Base-by-base conservation (phyloP, 2,888 invertebrate species). In the Epicampocera succincta region DNA sequence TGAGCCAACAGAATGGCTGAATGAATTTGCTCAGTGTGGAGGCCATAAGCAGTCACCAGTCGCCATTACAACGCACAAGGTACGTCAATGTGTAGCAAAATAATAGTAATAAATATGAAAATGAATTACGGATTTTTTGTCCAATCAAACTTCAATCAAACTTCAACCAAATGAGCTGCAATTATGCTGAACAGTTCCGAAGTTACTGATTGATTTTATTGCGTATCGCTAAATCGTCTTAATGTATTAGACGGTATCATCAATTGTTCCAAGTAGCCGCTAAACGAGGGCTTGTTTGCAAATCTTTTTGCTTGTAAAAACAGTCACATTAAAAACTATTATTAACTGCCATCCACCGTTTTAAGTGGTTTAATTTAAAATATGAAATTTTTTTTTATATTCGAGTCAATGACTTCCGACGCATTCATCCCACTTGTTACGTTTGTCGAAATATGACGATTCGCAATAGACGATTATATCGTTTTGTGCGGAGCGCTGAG, bases 21-120 rank as follows among this genome's bases (percentile, higher is more conserved):
- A 92, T n/a, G 91, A 92, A 1, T 93, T 92, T 87, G 92, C 93
- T 0, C 91, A 92, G 2, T 95, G 94, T 86, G 93, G 92, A 13
- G 95, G 94, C 0, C 89, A 92, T 2, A 92, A 92, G 84, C 95
- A 95, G 87, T 95, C 95, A 0, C 95, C 89, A 33, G 88, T 90
- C 46, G 77, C 87, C 0, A 86, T 90, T 12, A 83, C 83, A 61
- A 69, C 75, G 0, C 83, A 80, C 21, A 87, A 90, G 79, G 90
- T 90, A 83, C 86, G 77, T 65, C 44, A 52, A 12, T 29, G 38
- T 13, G 21, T n/a, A 40, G 48, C 3, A 29, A 12, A 13, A 17
- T 50, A 21, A 52, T 66, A 2, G 15, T 38, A 38, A 33, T 19
- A 38, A 11, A n/a, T 9, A 38, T 33, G 4, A 25, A 12, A 3